Base-by-base conservation (phyloP, 1,140 invertebrate genomes). In the Drosophila miranda region DNA sequence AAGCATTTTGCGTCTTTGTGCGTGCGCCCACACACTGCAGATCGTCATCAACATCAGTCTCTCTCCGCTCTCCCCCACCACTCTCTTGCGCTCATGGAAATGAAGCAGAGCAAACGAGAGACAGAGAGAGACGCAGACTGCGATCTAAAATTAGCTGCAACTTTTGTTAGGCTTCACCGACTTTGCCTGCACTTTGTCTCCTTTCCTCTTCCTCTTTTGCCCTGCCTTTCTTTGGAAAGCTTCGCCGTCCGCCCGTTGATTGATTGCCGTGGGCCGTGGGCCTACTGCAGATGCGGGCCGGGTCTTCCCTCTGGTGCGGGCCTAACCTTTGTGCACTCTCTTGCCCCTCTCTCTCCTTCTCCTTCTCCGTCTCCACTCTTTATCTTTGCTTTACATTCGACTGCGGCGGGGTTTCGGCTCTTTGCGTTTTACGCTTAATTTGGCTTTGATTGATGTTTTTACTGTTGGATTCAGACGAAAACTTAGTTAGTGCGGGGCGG, bases 401-500 rank as follows among this genome's bases (percentile, higher is more conserved):
- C 66, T 68, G 63, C 62, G 49, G 51, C 41, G 16, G 23, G 60
- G 59, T 30, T 43, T 34, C 14, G 54, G 63, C 62, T 68, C 66
- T 68, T 74, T 64, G 53, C 48, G 62, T 81, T 86, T 81, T 87
- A 87, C 82, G 82, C 82, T 82, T 82, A 86, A 86, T 86, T 86
- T 86, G 82, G 74, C 82, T 87, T 78, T 82, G 82, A 86, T 86
- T 86, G 78, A 86, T 86, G 82, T 78, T 72, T 87, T 82, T 78
- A 82, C 43, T 16, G 41, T 54, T 66, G 51, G 54, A 56, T 67
- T 53, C 61, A 44, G 46, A 52, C 46, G 70, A 55, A 55, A 56
- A 63, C 46, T 68, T 68, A 68, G 70, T 55, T 53, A 49, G 55
- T 42, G 63, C 69, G 54, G 23, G 54, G 9, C 21, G 55, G 50